These are phyloP conservation scores for Bovichtus diacanthus DNA, from an alignment of 2,797 vertebrate genomes.

Conservation along the genomic window DNA sequence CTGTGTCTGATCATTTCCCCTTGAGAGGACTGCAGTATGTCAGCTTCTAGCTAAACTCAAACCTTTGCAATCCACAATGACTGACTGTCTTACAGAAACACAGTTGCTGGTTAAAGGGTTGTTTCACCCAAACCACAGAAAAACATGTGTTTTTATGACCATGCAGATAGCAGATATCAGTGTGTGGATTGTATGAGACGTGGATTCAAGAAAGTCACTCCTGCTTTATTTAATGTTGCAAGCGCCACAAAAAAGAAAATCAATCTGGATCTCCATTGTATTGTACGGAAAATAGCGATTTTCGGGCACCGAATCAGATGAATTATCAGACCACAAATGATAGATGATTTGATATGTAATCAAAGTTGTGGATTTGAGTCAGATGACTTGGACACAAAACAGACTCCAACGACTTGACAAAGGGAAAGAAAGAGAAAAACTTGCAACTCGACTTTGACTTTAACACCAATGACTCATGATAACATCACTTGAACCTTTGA, in stretches of 20 bases:
- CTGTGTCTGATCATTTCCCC: neutral
- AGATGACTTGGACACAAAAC: too few relatives aligned
- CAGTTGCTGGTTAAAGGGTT: neutral
- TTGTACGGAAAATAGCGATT: too few relatives aligned
- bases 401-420: neutral
- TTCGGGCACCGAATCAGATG: too few relatives aligned
- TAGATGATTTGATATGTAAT: too few relatives aligned
- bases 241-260: neutral
- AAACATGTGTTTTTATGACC: neutral
- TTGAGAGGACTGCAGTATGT: neutral
- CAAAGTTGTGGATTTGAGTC: too few relatives aligned
- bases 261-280: neutral
- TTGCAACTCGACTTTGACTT: neutral
- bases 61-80: neutral
- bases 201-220: neutral
- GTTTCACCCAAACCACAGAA: neutral
- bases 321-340: too few relatives aligned
- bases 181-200: neutral
- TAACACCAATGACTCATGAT: neutral
- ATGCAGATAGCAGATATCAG: too few relatives aligned
- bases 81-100: neutral
- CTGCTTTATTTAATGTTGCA: neutral
- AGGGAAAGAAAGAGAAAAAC: neutral
- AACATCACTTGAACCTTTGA: neutral
- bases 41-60: neutral